A percentile compares a stretch with the other conserved stretches of the same genome.
These are phyloP conservation scores for Gouania willdenowi DNA, from an alignment of 2,797 vertebrate genomes.

Conservation along the genomic window DNA sequence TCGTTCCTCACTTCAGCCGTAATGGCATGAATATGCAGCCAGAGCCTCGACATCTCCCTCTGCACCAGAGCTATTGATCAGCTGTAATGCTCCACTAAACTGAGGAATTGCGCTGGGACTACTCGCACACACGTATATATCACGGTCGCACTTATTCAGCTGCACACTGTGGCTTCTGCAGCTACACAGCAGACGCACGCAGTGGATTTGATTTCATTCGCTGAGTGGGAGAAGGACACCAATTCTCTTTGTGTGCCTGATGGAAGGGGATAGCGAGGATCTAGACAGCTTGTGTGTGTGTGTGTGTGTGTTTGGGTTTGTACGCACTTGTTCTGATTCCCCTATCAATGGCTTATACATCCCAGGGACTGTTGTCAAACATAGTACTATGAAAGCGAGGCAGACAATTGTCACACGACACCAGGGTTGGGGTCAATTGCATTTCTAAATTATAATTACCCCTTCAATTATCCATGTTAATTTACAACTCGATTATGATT, in stretches of 20 bases:
- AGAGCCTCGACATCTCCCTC: slow-evolving; percentile 49
- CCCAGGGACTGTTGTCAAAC: too few species aligned
- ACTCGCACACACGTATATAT: slow-evolving; percentile 20
- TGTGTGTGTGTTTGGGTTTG: neutral
- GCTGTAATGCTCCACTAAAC: slow-evolving; percentile 75
- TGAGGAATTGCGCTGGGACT: slow-evolving; percentile 64
- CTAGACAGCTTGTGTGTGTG: neutral
- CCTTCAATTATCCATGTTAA: too few species aligned
- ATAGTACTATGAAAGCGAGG: too few species aligned
- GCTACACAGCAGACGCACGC: slow-evolving; percentile 4
- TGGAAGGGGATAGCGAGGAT: neutral
- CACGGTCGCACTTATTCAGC: slow-evolving; percentile 6
- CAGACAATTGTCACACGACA: too few species aligned
- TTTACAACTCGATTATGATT: too few species aligned
- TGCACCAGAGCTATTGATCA: slow-evolving; percentile 72
- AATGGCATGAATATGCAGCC: slow-evolving; percentile 68
- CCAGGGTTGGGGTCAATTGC: too few species aligned
- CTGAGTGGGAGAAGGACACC: neutral
- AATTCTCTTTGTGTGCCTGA: neutral
- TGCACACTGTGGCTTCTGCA: neutral
- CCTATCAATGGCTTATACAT: slow-evolving; percentile 36
- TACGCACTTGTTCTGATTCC: neutral
- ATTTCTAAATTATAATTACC: too few species aligned
- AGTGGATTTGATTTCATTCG: neutral
- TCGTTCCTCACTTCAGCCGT: slow-evolving; percentile 44